These are phyloP conservation scores for Meteorus sp. DNA, from an alignment of 1,140 invertebrate genomes.

Conservation along the genomic window DNA sequence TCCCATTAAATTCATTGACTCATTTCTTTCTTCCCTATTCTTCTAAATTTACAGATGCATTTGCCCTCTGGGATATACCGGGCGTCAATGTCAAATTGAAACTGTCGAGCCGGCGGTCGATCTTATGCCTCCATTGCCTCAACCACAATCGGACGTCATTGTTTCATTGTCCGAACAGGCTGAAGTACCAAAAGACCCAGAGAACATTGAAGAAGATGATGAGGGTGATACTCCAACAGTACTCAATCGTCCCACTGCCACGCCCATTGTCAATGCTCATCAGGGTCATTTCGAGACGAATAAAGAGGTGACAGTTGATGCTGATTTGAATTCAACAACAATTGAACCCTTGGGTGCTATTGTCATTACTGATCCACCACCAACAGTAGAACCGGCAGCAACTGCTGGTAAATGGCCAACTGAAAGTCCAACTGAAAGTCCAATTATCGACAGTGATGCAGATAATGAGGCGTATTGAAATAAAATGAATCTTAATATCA, in stretches of 20 bases:
- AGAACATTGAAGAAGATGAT: conserved; percentile 25
- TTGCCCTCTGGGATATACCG: conserved; percentile 50
- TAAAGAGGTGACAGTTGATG: conserved; percentile 24
- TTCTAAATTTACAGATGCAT: conserved; percentile 43
- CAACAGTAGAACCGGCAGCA: conserved; percentile 42
- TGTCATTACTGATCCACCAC: conserved; percentile 46
- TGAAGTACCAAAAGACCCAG: conserved; percentile 27
- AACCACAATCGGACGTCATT: background rate
- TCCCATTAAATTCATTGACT: background rate
- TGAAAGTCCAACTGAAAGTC: conserved; percentile 43
- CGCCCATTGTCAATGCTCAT: conserved; percentile 15
- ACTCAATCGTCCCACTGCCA: conserved; percentile 6
- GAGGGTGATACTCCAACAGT: too few relatives aligned
- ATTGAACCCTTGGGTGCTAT: conserved; percentile 44
- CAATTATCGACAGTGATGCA: conserved; percentile 44
- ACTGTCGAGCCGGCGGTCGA: conserved; percentile 49
- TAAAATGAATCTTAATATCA: too few relatives aligned
- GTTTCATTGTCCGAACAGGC: background rate
- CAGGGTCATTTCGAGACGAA: conserved; percentile 14
- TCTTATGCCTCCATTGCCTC: conserved; percentile 46
- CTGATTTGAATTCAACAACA: conserved; percentile 32
- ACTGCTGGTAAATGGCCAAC: conserved; percentile 57
- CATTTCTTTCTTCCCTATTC: conserved; percentile 3
- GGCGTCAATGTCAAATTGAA: conserved; percentile 53
- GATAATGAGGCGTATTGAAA: conserved; percentile 52